Evolutionary conservation across 2,113 vertebrate genomes (phyloP), one percentile per base, ranked within the genome.

Genomic region (Mastomys coucha): DNA sequence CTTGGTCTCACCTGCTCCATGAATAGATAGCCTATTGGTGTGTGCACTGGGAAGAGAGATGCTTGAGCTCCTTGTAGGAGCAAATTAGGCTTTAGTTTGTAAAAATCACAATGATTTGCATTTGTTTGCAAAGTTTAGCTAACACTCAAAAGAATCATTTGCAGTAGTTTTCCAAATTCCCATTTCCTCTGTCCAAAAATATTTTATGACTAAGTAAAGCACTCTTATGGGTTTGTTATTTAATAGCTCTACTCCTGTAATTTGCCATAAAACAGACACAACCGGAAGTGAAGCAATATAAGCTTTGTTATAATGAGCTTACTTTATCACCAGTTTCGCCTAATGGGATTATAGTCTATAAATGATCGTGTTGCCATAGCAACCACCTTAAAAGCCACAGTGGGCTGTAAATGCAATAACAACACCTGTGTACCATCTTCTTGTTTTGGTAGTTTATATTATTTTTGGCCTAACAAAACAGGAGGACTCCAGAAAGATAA

Each of bases 341-440:
- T 98, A 98, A 98, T 98, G 97, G 98, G 97, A 98, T 98, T 98
- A 98, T 97, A 96, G 96, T 98, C 98, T 98, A 98, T 98, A 98
- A 98, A 98, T 98, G 98, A 98, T 98, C 72, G 42, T 80, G 98
- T 98, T 98, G 88, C 98, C 95, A 98, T 97, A 94, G 98, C 87
- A 99, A 99, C 98, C 31, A 90, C 97, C 96, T 98, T 98, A 97
- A 98, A 98, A 99, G 94, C 87, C 97, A 31, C 97, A 96, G 85
- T 42, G 96, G 93, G 93, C 97, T 98, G 93, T 94, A 98, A 95
- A 96, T 96, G 98, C 97, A 97, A 76, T 97, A 94, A 97, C 88
- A 98, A 97, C 98, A 99, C 98, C 98, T 99, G 98, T 97, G 97
- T 89, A 96, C 95, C 96, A 97, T 97, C 91, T 95, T 97, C 96